A percentile compares a stretch with the other conserved stretches of the same genome.
phyloP scores from a whole-genome alignment of 2,797 vertebrate species.

The Lepilemur septentrionalis region DNA sequence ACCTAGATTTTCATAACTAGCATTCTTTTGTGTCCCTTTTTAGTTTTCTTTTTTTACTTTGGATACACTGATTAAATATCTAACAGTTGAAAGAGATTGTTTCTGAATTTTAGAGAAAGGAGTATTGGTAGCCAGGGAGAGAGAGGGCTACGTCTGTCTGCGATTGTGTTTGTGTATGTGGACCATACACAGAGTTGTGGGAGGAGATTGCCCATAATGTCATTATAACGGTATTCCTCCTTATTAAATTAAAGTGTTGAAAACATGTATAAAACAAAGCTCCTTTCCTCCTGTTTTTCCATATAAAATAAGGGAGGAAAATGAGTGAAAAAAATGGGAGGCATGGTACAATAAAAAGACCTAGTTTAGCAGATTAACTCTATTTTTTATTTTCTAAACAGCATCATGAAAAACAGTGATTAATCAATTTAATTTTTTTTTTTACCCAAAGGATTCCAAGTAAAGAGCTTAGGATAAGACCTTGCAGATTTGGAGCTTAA shows the following conservation, averaged over 20 bases:
- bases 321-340: background rate
- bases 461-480: background rate
- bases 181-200: background rate
- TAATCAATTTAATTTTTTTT: background rate
- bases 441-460: background rate
- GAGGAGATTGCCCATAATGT: background rate
- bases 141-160: background rate
- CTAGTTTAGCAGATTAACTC: background rate
- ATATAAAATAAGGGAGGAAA: background rate
- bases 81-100: background rate
- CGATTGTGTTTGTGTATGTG: background rate
- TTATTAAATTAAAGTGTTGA: background rate
- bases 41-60: background rate
- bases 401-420: background rate
- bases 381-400: background rate
- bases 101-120: background rate
- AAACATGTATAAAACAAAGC: background rate
- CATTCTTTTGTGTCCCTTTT: background rate
- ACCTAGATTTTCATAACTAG: background rate
- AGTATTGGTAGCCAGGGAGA: background rate
- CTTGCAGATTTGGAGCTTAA: background rate
- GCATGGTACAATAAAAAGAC: background rate
- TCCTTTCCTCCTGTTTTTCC: background rate
- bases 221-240: background rate
- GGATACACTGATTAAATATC: background rate